phyloP scores from a whole-genome alignment of 2,888 invertebrate species.

The Troglohyphantes excavatus region DNA sequence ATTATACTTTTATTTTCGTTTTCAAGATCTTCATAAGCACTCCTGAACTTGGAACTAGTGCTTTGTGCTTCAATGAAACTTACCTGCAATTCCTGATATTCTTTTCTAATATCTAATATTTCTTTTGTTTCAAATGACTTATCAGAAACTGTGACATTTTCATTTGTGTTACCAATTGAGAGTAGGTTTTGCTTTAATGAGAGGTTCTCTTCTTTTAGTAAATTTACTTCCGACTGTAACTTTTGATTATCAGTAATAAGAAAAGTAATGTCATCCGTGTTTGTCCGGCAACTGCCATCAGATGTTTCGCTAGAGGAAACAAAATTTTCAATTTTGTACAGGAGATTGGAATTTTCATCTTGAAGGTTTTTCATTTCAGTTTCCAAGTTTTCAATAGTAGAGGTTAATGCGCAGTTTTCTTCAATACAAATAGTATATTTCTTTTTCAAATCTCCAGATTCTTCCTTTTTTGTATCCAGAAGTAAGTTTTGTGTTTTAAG shows the following conservation, averaged over 20 bases:
- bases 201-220: conserved; percentile 22
- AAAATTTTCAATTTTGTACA: conserved; percentile 8
- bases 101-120: neutral
- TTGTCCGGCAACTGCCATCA: neutral
- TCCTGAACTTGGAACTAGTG: conserved; percentile 8
- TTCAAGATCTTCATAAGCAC: conserved; percentile 4
- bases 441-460: conserved; percentile 27
- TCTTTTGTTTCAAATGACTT: neutral
- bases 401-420: conserved; percentile 33
- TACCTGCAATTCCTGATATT: conserved; percentile 12
- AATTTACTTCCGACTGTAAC: conserved; percentile 11
- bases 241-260: conserved; percentile 56
- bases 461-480: conserved; percentile 34
- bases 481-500: conserved; percentile 19
- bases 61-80: conserved; percentile 4
- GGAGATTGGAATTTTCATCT: conserved; percentile 5
- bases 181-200: conserved; percentile 5
- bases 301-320: neutral
- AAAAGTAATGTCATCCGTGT: conserved; percentile 15
- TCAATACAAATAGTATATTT: conserved; percentile 49
- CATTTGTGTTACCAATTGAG: neutral
- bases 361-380: conserved; percentile 12
- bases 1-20: conserved; percentile 13
- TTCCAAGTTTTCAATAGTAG: conserved; percentile 31
- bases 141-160: neutral